phyloP scores from a whole-genome alignment of 2,113 vertebrate species.

The Ramphastos sulfuratus region DNA sequence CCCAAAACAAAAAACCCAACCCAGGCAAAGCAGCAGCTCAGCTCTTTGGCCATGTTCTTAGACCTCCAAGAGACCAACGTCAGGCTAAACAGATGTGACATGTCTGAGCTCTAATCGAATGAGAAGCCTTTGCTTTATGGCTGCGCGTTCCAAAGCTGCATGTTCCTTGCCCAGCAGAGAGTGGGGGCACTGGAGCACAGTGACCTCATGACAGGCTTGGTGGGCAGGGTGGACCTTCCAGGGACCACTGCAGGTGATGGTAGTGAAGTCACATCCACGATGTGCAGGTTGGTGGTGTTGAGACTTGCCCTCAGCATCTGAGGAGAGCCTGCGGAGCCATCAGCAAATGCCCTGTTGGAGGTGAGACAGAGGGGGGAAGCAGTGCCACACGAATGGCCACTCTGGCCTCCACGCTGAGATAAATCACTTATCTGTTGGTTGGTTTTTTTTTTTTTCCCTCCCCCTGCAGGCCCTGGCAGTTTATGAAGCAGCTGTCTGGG shows the following conservation, averaged over 20 bases:
- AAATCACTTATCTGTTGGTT: slow-evolving; percentile 43
- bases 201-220: background rate
- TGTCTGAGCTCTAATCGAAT: slow-evolving; percentile 52
- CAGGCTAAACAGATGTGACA: slow-evolving; percentile 27
- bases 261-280: background rate
- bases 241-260: background rate
- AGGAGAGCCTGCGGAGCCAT: background rate
- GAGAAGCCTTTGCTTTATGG: slow-evolving; percentile 46
- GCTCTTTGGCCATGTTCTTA: slow-evolving; percentile 21
- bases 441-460: background rate
- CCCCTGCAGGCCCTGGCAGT: background rate
- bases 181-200: background rate
- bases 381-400: background rate
- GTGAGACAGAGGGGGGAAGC: slow-evolving; percentile 8
- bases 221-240: background rate
- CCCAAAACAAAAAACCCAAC: background rate
- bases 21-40: background rate
- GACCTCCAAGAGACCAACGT: slow-evolving; percentile 36
- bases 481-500: slow-evolving; percentile 62
- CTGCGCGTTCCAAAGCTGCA: background rate
- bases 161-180: background rate
- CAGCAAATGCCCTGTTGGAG: background rate
- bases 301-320: background rate
- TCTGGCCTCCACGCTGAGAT: background rate
- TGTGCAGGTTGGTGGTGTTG: background rate